Conservation (phyloP, 2,113 vertebrate species). For the Mesocricetus auratus region DNA sequence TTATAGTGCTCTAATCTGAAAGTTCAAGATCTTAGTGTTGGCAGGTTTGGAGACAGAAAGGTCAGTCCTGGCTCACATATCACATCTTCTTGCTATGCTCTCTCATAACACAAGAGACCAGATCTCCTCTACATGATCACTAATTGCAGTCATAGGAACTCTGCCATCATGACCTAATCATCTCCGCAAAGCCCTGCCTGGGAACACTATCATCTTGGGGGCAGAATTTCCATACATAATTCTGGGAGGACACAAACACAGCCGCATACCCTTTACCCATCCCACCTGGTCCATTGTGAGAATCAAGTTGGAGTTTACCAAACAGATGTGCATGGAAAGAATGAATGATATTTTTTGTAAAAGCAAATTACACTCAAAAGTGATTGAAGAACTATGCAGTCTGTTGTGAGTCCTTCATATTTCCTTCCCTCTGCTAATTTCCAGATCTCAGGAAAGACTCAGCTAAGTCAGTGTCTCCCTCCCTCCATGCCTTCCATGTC, state of each 20-base stretch:
- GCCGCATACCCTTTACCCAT: too few species aligned
- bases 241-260: not conserved
- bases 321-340: not conserved
- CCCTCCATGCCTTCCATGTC: not conserved
- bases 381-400: not conserved
- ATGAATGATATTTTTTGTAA: not conserved
- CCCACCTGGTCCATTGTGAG: not conserved
- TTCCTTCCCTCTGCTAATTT: not conserved
- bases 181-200: not conserved
- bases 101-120: not conserved
- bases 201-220: not conserved
- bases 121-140: not conserved
- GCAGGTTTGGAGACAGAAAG: not conserved
- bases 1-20: not conserved
- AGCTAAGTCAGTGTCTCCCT: not conserved
- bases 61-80: not conserved
- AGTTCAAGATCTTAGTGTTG: not conserved
- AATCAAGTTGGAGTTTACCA: not conserved
- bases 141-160: not conserved
- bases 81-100: not conserved
- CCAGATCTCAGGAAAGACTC: not conserved
- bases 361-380: not conserved
- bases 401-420: not conserved
- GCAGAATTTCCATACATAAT: not conserved
- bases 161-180: not conserved